A percentile compares a stretch with the other conserved stretches of the same genome.
These are phyloP conservation scores for Steatornis caripensis DNA, from an alignment of 2,113 vertebrate species.

Conservation along the genomic window DNA sequence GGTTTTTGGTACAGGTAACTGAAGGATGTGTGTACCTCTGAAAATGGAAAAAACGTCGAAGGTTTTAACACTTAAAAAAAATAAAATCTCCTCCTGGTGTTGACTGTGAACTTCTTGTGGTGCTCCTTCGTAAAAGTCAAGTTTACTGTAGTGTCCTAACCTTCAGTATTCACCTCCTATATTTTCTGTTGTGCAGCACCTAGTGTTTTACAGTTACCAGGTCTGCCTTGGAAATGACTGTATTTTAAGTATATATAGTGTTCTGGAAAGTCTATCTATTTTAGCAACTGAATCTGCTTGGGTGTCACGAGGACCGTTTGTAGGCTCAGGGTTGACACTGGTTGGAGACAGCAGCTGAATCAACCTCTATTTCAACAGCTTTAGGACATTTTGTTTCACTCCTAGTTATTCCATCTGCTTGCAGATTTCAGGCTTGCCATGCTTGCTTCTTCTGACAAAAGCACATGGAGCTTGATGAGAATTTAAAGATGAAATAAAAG, in stretches of 20 bases:
- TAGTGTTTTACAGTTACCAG: not conserved
- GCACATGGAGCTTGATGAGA: not conserved
- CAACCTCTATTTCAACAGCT: not conserved
- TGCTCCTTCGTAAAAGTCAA: not conserved
- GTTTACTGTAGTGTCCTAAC: not conserved
- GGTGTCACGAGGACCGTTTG: not conserved
- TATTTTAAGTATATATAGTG: not conserved
- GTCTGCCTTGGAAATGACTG: not conserved
- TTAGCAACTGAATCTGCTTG: not conserved
- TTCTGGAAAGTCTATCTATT: not conserved
- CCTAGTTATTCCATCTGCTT: not conserved
- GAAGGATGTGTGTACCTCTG: not conserved
- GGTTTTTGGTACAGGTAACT: not conserved
- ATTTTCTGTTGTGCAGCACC: not conserved
- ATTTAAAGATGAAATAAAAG: not conserved
- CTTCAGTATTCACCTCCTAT: not conserved
- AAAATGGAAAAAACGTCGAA: not conserved
- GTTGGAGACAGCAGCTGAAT: not conserved
- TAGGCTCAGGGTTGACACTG: not conserved
- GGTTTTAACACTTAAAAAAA: not conserved
- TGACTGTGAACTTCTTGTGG: accelerated
- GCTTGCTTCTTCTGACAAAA: not conserved
- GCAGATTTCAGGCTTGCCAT: not conserved
- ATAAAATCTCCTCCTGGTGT: no score
- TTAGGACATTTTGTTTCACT: not conserved